Percentiles rank a stretch among this genome's conserved stretches.
Evolutionary conservation across 2,888 invertebrate genomes (phyloP).

Genomic region (Pheosia gnoma): DNA sequence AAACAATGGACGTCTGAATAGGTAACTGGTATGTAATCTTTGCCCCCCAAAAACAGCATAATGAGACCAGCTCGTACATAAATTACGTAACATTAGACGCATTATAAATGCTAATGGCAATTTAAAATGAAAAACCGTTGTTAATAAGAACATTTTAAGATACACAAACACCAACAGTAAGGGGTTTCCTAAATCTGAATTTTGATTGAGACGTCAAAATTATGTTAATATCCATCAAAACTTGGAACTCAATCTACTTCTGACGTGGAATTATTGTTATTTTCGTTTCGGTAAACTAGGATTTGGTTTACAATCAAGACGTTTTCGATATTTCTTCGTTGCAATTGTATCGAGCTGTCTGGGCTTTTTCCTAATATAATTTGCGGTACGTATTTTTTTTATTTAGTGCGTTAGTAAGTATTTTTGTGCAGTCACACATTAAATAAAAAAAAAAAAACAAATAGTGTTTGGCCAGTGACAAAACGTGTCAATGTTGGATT

Average conservation of each 20-base stretch:
- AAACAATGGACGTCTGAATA: not conserved
- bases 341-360: not conserved
- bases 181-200: constrained; percentile 10
- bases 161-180: not conserved
- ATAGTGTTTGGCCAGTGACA: too few relatives aligned
- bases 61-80: not conserved
- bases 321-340: constrained; percentile 7
- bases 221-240: constrained; percentile 19
- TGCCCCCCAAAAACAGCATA: not conserved
- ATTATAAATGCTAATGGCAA: not conserved
- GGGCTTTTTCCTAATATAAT: too few relatives aligned
- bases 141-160: not conserved
- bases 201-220: constrained; percentile 11
- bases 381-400: too few relatives aligned
- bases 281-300: constrained; percentile 14
- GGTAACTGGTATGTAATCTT: not conserved
- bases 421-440: too few relatives aligned
- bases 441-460: too few relatives aligned
- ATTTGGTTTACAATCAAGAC: constrained; percentile 15
- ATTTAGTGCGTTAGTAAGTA: too few relatives aligned
- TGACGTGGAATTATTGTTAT: constrained; percentile 20
- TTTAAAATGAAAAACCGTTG: not conserved
- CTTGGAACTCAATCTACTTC: constrained; percentile 17
- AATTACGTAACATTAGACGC: not conserved
- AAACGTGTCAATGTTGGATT: too few relatives aligned